phyloP scores from a whole-genome alignment of 2,113 vertebrate genomes.

The Grus americana region DNA sequence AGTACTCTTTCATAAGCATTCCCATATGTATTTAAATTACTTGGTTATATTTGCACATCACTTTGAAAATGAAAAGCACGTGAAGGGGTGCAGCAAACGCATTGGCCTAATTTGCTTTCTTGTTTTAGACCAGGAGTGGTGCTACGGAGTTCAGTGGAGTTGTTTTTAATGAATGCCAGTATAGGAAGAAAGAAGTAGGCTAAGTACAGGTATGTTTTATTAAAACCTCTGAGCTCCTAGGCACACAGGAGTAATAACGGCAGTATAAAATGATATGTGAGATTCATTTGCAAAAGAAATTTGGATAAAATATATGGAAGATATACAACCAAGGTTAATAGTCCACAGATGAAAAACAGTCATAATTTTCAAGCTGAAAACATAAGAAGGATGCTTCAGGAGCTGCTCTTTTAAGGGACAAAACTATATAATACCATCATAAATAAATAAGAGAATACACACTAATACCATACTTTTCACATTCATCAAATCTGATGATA shows the following conservation, averaged over 20 bases:
- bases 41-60: neutral
- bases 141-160: neutral
- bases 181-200: conserved; percentile 4
- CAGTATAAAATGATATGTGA: neutral
- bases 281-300: neutral
- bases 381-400: neutral
- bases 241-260: neutral
- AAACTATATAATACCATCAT: neutral
- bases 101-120: neutral
- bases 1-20: neutral
- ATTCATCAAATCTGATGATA: neutral
- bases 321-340: neutral
- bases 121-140: neutral
- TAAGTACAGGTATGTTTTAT: conserved; percentile 24
- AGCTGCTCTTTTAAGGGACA: neutral
- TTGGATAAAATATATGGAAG: neutral
- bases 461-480: neutral
- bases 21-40: neutral
- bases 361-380: neutral
- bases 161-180: neutral
- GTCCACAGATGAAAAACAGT: neutral
- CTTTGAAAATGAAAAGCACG: neutral
- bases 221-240: neutral
- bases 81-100: neutral
- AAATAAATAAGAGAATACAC: neutral